Base-by-base conservation (phyloP, 2,888 invertebrate species). In the Lasioglossum villosulum region DNA sequence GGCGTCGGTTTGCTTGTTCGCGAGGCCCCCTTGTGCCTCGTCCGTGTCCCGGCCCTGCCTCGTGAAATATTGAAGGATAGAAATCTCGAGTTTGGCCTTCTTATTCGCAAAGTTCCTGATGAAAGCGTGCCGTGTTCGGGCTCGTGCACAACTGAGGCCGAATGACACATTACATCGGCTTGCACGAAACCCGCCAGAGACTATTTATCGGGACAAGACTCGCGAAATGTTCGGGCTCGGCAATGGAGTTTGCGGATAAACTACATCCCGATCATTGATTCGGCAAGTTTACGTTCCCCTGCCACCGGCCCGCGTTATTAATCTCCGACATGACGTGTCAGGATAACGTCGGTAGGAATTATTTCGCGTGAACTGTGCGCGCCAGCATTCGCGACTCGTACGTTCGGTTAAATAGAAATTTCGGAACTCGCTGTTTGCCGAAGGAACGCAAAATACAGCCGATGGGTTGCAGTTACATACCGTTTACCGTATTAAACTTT, bases 401-500 rank as follows among this genome's bases (percentile, higher is more conserved):
- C 27, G 73, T 71, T n/a, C 85, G 80, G 89, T 79, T 77, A 88
- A 86, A 89, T 68, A 84, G 66, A 77, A 81, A 82, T 80, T 79
- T 84, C 68, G 77, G 66, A 76, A 80, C 75, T 79, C n/a, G n/a
- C 34, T 71, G 27, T 83, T 78, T 52, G 73, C 37, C 27, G 34
- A 66, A 16, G n/a, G 52, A 42, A 30, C 39, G 10, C 63, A 70
- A 86, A 89, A 81, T 71, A 73, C 68, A 45, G 66, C 56, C 12
- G 10, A 59, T 77, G 75, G 83, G 42, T 63, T 39, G 80, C 30
- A 12, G 77, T 39, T 56, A 27, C 14, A 27, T 23, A 34, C 34
- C 80, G 81, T 82, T 85, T 78, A 68, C 84, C 78, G 68, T 87
- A 85, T 83, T 90, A 82, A 83, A 90, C 83, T 88, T 86, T 12